Base-by-base conservation (phyloP, 37 sponge, comb jelly and placozoan species). In the Hormiphora californensis region DNA sequence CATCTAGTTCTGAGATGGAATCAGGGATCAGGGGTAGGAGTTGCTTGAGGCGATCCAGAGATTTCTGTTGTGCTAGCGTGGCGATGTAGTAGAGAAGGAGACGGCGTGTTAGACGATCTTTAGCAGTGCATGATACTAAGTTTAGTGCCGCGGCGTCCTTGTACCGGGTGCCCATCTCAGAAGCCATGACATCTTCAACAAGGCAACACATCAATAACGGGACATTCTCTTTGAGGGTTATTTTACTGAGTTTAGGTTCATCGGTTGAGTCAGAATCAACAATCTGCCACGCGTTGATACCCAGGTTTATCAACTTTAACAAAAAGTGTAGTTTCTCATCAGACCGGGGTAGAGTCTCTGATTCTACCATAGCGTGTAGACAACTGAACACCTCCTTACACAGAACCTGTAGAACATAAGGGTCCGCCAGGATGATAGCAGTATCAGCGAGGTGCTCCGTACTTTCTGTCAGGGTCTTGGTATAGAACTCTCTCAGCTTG, bases 401-500 rank as follows among this genome's bases (percentile, higher is more conserved):
- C 2, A 97, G 43, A 17, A 87, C 87, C 85, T 97, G 85, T 32
- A 94, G 43, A 0, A 92, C 92, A 87, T 91, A 92, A 0, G 98
- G 98, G 59, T 97, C 98, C 34, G 93, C 57, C 35, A 97, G 91
- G 31, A 94, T 41, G 90, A 97, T 97, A 4, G 93, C 63, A 41
- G 92, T 87, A 88, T 95, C 96, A 34, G 94, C 93, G 39, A n/a
- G 86, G n/a, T n/a, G 31, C 28, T 40, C 46, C 39, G 67, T 65
- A 17, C 35, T 65, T 39, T 65, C 67, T 19, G 67, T 32, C 3
- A 32, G 19, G 3, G 35, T 65, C 37, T 65, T 65, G 33, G 15
- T 3, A 17, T 65, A 65, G 17, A 65, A 65, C 37, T 65, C 67
- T 28, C 35, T 65, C 37, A 65, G 37, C 37, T 65, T 65, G 3